Evolutionary conservation across 2,113 vertebrate genomes (phyloP).

Genomic region (Astatotilapia flaviijosephi): DNA sequence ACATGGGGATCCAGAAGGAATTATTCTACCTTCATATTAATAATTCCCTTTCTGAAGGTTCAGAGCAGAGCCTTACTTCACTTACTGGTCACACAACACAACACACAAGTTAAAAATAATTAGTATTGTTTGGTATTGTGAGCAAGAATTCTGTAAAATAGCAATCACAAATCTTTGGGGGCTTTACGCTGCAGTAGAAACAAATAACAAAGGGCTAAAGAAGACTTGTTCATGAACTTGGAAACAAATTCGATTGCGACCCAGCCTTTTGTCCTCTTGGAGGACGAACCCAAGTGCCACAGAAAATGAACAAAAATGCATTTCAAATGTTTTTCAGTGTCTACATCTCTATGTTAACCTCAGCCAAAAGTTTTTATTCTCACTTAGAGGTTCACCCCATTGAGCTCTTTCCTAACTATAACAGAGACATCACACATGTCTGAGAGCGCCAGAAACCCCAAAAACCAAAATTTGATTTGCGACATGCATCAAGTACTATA

Average conservation of each 20-base stretch:
- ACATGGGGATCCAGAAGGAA: background rate
- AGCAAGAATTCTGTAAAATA: rapidly evolving
- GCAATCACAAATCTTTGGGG: background rate
- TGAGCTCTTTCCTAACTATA: background rate
- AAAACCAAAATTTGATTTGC: slow-evolving; percentile 26
- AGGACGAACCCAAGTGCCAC: background rate
- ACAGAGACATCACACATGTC: background rate
- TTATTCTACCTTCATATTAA: background rate
- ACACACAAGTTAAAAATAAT: background rate
- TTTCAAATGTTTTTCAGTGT: background rate
- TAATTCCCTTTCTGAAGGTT: background rate
- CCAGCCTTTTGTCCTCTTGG: background rate
- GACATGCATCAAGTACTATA: slow-evolving; percentile 10
- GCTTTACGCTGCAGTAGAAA: background rate
- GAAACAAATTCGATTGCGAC: background rate
- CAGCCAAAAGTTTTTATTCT: slow-evolving; percentile 10
- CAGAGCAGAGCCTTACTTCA: background rate
- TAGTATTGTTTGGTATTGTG: background rate
- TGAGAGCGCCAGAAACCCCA: slow-evolving; percentile 1
- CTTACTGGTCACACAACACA: background rate
- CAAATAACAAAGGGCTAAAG: background rate
- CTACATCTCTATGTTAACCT: background rate
- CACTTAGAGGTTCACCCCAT: slow-evolving; percentile 5
- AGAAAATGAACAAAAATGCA: background rate
- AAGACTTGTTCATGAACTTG: background rate